Evolutionary conservation across 1,140 invertebrate species (phyloP), one percentile per base, ranked within the genome.

Genomic region (Xylocopa sonorina): DNA sequence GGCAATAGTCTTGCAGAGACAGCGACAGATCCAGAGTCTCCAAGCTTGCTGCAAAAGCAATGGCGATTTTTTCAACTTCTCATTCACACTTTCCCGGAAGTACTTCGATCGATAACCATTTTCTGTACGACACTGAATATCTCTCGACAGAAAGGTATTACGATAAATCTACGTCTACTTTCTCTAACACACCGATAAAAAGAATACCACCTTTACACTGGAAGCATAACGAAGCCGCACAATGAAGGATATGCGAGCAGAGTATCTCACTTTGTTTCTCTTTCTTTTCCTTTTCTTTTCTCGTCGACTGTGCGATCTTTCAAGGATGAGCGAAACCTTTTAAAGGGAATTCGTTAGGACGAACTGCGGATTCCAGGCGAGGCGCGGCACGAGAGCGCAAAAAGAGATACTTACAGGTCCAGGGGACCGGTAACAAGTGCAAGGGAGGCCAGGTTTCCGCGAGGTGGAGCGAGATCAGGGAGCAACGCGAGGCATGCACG

Each of bases 1-100:
- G 93, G 76, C 94, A 94, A 84, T 95, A 95, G 83, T 96, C 95
- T 51, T 94, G 94, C 46, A 96, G 87, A 1, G 94, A 94, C 57
- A 94, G 89, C 43, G 93, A 93, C 10, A 94, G 91, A 66, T 94
- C 93, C 79, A 96, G 89, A 32, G 93, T 92, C 87, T 95, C 95
- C 77, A 95, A 87, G 89, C 95, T 95, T 43, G 92, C 95, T 96
- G 91, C 3, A 93, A 92, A 14, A 18, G 1, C 9, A 10, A n/a
- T 6, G 14, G 7, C 34, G 38, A 38, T 38, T 38, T 60, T 34
- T 24, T 16, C 6, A 21, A 60, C 21, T 2, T n/a, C n/a, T 12
- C 12, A 60, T 12, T 60, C 27, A 38, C n/a, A 1, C 1, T 34
- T 34, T 12, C 27, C 3, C 7, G 1, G 21, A 1, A 3, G 24